Evolutionary conservation across 2,888 invertebrate genomes (phyloP).

Genomic region (Hirtodrosophila cameraria): DNA sequence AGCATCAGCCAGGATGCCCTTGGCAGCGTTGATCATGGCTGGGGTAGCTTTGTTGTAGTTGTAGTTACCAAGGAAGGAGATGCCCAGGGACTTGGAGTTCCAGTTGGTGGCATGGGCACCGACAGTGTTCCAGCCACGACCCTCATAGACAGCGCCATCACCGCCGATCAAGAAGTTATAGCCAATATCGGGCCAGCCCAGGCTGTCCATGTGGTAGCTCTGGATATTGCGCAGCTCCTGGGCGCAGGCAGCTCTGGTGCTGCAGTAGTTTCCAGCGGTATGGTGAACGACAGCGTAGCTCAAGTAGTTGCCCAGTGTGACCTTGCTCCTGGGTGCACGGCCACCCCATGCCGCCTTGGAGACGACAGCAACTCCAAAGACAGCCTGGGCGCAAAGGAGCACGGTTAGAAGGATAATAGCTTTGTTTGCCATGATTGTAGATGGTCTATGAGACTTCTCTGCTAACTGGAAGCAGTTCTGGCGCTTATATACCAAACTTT

Average conservation of each 20-base stretch:
- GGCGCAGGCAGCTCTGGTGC: conserved; percentile 54
- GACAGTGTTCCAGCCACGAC: conserved; percentile 72
- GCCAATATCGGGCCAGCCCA: conserved; percentile 75
- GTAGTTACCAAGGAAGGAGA: conserved; percentile 76
- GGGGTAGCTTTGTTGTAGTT: conserved; percentile 49
- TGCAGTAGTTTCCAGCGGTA: conserved; percentile 65
- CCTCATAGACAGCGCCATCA: conserved; percentile 78
- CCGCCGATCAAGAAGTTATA: conserved; percentile 76
- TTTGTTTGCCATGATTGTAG: conserved; percentile 53
- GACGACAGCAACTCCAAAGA: conserved; percentile 52
- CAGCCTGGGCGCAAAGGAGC: conserved; percentile 50
- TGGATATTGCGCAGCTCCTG: conserved; percentile 70
- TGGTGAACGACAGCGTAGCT: conserved; percentile 69
- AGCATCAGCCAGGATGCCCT: conserved; percentile 65
- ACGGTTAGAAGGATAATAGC: conserved; percentile 50
- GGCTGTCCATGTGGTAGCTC: conserved; percentile 68
- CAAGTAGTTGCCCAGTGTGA: conserved; percentile 43
- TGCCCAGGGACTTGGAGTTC: conserved; percentile 74
- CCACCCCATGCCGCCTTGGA: conserved; percentile 65
- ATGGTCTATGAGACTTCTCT: conserved; percentile 2
- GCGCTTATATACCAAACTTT: conserved; percentile 36
- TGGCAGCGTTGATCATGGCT: conserved; percentile 62
- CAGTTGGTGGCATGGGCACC: conserved; percentile 75
- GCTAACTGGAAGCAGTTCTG: not conserved
- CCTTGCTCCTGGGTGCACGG: conserved; percentile 62